Conservation (phyloP, 2,797 vertebrate genomes). For the Cynodonichthys magdalenae region DNA sequence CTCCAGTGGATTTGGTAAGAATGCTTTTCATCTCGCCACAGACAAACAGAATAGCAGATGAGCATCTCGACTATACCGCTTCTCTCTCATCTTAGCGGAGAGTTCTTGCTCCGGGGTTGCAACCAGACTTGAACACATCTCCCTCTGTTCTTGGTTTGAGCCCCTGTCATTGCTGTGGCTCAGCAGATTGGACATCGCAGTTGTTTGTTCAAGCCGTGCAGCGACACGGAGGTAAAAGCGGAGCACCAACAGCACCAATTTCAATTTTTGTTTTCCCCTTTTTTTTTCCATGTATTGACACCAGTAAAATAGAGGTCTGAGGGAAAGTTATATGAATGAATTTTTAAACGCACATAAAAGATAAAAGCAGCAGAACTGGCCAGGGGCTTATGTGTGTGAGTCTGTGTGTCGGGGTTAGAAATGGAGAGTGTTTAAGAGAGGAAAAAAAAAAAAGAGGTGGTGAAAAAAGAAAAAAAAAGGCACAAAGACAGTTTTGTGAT, state of each 20-base stretch:
- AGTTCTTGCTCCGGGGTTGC: conserved; percentile 47
- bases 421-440: neutral
- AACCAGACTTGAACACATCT: conserved; percentile 37
- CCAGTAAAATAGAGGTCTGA: conserved; percentile 21
- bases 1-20: conserved; percentile 68
- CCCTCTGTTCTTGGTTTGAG: conserved; percentile 44
- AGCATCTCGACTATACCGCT: conserved; percentile 53
- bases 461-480: conserved; percentile 9
- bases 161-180: conserved; percentile 29
- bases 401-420: conserved; percentile 7
- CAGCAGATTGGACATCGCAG: conserved; percentile 36
- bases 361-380: conserved; percentile 25
- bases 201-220: conserved; percentile 39
- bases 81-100: conserved; percentile 52
- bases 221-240: conserved; percentile 11
- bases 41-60: conserved; percentile 79
- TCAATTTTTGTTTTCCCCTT: neutral
- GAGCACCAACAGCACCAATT: neutral
- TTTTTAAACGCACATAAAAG: conserved; percentile 44
- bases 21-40: conserved; percentile 65
- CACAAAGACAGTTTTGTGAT: conserved; percentile 43
- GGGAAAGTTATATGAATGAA: conserved; percentile 18
- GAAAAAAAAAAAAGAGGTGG: neutral
- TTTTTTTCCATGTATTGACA: neutral
- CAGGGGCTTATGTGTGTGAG: conserved; percentile 5